Percentiles rank a stretch among this genome's conserved stretches.
phyloP scores from a whole-genome alignment of 2,888 invertebrate genomes.

The Lithosia quadra region DNA sequence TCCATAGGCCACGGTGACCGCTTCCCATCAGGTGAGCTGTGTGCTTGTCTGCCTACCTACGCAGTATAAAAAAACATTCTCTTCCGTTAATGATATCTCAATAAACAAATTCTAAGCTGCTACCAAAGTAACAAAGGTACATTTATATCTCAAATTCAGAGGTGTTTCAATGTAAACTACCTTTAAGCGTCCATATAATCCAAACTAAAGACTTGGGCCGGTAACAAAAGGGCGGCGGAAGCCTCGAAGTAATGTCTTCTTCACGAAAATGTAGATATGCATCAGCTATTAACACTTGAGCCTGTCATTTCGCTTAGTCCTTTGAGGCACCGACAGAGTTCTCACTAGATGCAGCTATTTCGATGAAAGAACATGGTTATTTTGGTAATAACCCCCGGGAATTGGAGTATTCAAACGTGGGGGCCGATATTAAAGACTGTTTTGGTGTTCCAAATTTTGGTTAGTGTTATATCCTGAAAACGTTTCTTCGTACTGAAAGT shows the following conservation, averaged over 20 bases:
- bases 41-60: too few relatives aligned
- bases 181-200: constrained; percentile 35
- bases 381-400: constrained; percentile 62
- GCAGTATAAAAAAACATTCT: too few relatives aligned
- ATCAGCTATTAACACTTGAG: constrained; percentile 67
- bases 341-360: constrained; percentile 52
- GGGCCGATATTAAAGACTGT: constrained; percentile 47
- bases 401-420: constrained; percentile 58
- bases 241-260: constrained; percentile 51
- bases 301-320: constrained; percentile 55
- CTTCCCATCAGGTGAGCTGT: too few relatives aligned
- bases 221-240: constrained; percentile 52
- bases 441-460: constrained; percentile 32
- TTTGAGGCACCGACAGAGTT: constrained; percentile 61
- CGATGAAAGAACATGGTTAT: constrained; percentile 65
- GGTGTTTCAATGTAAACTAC: constrained; percentile 2
- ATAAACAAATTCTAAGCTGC: neutral
- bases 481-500: neutral
- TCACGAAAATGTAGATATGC: constrained; percentile 69
- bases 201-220: constrained; percentile 38
- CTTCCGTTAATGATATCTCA: neutral
- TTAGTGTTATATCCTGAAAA: constrained; percentile 23
- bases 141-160: constrained; percentile 7
- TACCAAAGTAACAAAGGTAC: neutral
- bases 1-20: too few relatives aligned